Base-by-base conservation (phyloP, 2,113 vertebrate species). In the Piprites chloris region DNA sequence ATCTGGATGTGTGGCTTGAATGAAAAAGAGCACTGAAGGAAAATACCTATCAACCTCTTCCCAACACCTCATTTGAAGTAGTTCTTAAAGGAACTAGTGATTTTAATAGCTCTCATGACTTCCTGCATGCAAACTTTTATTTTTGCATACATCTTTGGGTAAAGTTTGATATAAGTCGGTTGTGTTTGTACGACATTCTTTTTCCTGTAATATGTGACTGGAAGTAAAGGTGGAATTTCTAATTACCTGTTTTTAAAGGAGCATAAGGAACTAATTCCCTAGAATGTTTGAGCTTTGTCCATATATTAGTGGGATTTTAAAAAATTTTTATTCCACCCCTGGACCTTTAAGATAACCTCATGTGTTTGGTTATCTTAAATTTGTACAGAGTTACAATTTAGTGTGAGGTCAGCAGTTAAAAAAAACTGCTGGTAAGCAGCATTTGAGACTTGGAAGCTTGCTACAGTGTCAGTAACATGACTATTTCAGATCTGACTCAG, bases 271-370 rank as follows among this genome's bases (percentile, higher is more conserved):
- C 17, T 53, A 2, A 71, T 88, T 69, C 11, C 7, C 14, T 77
- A 33, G 35, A 59, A 46, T 32, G 19, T 68, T 90, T 73, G 33
- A 18, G 5, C 26, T 66, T 78, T 89, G n/a, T 55, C 14, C 1
- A 2, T 53, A 41, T 20, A n/a, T 26, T 3, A 7, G 58, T 62
- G 37, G 17, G 37, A 22, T 41, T 46, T 44, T 2, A 2, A 4
- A 18, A 59, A 39, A 7, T 9, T 2, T 11, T 15, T 9, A 3
- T n/a, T 32, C 23, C 4, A 24, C 4, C 6, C 3, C 2, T 5
- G 2, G 53, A 30, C 11, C 9, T 75, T 7, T 5, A 63, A 63
- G 7, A 49, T 81, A 86, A 42, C 27, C 68, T 63, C 2, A 21
- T 21, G 4, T 49, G 12, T 44, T 68, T 0, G 0, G 3, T 63